Conservation (phyloP, 2,888 invertebrate genomes). For the Oscheius sp. region DNA sequence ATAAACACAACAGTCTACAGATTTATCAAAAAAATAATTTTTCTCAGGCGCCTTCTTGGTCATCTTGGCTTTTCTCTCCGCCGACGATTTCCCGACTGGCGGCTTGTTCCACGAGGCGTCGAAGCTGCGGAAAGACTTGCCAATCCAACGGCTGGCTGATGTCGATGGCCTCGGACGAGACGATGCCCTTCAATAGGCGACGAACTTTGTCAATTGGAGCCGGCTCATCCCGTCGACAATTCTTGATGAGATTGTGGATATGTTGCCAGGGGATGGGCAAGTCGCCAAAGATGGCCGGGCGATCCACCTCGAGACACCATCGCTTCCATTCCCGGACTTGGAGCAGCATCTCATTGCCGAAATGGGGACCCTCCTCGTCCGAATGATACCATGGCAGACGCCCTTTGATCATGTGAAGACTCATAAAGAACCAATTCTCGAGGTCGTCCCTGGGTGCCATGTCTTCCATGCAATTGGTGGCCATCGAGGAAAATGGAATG, state of each 20-base stretch:
- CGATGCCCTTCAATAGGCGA: constrained; percentile 45
- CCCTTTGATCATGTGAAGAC: constrained; percentile 18
- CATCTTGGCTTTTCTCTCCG: neutral
- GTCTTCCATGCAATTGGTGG: constrained; percentile 13
- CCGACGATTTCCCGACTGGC: no score
- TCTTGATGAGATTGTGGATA: constrained; percentile 56
- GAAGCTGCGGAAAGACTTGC: constrained; percentile 42
- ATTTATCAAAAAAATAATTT: neutral
- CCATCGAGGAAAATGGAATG: constrained; percentile 18
- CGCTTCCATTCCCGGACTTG: constrained; percentile 46
- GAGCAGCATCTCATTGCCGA: neutral
- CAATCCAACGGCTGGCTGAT: constrained; percentile 60
- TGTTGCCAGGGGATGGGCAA: constrained; percentile 49
- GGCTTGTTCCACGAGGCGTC: neutral
- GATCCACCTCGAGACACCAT: constrained; percentile 45
- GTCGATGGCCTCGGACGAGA: constrained; percentile 49
- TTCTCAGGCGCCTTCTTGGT: neutral
- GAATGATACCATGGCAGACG: constrained; percentile 44
- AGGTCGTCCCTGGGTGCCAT: constrained; percentile 32
- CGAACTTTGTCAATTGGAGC: constrained; percentile 49
- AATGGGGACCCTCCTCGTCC: constrained; percentile 20
- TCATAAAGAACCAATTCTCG: constrained; percentile 34
- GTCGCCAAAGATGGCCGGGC: constrained; percentile 50
- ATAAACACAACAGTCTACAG: neutral
- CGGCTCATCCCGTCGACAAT: constrained; percentile 36